Conservation (phyloP, 2,888 invertebrate genomes). For the Stegophylla sp. region DNA sequence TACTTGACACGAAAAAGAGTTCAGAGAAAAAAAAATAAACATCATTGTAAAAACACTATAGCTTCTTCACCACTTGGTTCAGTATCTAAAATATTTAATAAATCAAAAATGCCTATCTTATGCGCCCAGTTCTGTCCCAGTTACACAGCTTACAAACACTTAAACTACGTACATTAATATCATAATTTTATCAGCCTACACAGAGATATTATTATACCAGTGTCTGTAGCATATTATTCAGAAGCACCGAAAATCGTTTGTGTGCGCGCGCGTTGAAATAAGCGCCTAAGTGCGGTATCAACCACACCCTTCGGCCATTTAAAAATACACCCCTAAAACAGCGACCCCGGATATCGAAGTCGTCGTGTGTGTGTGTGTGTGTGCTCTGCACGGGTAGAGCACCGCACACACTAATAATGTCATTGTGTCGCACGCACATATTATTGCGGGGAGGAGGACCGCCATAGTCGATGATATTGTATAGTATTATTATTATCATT, state of each 20-base stretch:
- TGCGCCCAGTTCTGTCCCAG: too few relatives aligned
- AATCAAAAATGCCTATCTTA: too few relatives aligned
- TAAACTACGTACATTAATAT: too few relatives aligned
- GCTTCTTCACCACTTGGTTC: too few relatives aligned
- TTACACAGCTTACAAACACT: too few relatives aligned
- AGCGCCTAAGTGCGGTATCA: neutral
- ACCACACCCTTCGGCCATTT: slow-evolving; percentile 44
- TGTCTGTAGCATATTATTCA: too few relatives aligned
- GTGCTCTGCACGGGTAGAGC: neutral
- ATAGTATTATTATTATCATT: slow-evolving; percentile 14
- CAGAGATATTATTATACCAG: neutral
- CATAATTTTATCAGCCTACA: too few relatives aligned
- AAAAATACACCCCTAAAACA: slow-evolving; percentile 26
- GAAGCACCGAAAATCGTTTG: neutral
- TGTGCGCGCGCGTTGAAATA: neutral
- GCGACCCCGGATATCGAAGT: slow-evolving; percentile 44
- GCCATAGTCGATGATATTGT: neutral
- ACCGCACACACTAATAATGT: neutral
- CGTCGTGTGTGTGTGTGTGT: neutral
- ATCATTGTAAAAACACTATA: too few relatives aligned
- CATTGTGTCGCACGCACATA: neutral
- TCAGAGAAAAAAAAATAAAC: too few relatives aligned
- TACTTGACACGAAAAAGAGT: too few relatives aligned
- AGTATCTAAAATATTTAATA: too few relatives aligned
- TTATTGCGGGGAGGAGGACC: neutral